These are phyloP conservation scores for Drosophila birchii DNA, from an alignment of 2,888 invertebrate species.

Conservation along the genomic window DNA sequence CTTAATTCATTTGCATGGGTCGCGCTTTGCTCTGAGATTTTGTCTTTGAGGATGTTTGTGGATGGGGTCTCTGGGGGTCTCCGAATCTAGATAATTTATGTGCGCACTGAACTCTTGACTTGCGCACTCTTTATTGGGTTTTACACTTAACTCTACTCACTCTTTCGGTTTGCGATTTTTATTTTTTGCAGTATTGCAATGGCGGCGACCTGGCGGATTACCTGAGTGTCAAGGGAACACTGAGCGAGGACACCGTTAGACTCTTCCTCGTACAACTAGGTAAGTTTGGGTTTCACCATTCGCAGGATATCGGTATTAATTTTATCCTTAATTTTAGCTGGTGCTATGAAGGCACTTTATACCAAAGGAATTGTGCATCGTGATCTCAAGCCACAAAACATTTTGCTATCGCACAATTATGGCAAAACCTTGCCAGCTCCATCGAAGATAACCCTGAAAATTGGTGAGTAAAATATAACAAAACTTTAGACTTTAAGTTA, in stretches of 20 bases:
- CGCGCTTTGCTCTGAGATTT: conserved; percentile 48
- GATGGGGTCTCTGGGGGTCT: conserved; percentile 7
- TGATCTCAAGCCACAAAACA: conserved; percentile 99
- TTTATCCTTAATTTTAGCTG: conserved; percentile 87
- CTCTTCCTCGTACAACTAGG: conserved; percentile 97
- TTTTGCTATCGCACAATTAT: conserved; percentile 92
- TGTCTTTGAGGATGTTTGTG: neutral
- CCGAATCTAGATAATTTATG: conserved; percentile 18
- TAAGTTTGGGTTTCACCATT: conserved; percentile 82
- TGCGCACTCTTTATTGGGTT: conserved; percentile 19
- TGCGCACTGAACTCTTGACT: conserved; percentile 23
- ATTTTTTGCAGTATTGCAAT: conserved; percentile 95
- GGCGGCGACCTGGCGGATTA: conserved; percentile 99
- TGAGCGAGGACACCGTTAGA: conserved; percentile 98
- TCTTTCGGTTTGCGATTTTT: conserved; percentile 1
- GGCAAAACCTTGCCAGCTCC: conserved; percentile 86
- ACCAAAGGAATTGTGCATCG: conserved; percentile 99
- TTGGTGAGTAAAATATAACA: conserved; percentile 87
- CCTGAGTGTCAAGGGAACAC: conserved; percentile 95
- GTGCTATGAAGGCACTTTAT: conserved; percentile 98
- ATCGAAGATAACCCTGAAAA: conserved; percentile 96
- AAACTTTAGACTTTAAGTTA: neutral
- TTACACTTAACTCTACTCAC: conserved; percentile 7
- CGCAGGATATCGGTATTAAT: too few relatives aligned
- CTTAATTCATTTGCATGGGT: conserved; percentile 75